Conservation (phyloP, 2,888 invertebrate genomes). For the Catotricha subobsoleta region DNA sequence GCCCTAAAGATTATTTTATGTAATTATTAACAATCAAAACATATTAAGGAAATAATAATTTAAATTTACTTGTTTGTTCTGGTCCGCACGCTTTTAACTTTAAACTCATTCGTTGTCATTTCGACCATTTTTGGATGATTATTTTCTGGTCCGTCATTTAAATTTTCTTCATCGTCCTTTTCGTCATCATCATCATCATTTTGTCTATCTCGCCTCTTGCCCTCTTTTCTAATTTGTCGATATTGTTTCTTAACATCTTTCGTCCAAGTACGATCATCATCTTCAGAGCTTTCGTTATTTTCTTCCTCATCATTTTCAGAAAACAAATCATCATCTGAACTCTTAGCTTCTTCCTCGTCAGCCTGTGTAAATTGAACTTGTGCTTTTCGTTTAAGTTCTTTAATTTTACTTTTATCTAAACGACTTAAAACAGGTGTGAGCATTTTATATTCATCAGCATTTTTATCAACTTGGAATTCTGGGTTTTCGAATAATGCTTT, state of each 20-base stretch:
- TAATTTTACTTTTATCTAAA: conserved; percentile 50
- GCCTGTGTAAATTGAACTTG: conserved; percentile 33
- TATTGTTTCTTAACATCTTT: conserved; percentile 58
- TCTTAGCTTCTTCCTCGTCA: conserved; percentile 20
- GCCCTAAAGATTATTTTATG: conserved; percentile 22
- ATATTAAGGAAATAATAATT: not conserved
- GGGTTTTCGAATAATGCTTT: conserved; percentile 79
- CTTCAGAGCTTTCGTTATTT: conserved; percentile 40
- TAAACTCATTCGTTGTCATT: conserved; percentile 42
- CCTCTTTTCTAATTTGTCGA: conserved; percentile 30
- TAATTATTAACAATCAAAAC: not conserved
- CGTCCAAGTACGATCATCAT: conserved; percentile 63
- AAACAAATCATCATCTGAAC: conserved; percentile 28
- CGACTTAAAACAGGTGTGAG: conserved; percentile 78
- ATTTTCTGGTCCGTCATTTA: conserved; percentile 10
- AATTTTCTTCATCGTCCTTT: conserved; percentile 16
- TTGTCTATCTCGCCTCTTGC: conserved; percentile 21
- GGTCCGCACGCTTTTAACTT: conserved; percentile 33
- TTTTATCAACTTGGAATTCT: conserved; percentile 78
- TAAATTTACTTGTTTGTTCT: conserved; percentile 32
- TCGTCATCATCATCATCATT: conserved; percentile 23
- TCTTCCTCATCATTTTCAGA: conserved; percentile 26
- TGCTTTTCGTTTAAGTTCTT: conserved; percentile 35
- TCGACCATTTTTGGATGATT: conserved; percentile 38
- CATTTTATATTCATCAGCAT: conserved; percentile 70